Evolutionary conservation across 2,888 invertebrate species (phyloP), one percentile per base, ranked within the genome.

Genomic region (Diadromus collaris): DNA sequence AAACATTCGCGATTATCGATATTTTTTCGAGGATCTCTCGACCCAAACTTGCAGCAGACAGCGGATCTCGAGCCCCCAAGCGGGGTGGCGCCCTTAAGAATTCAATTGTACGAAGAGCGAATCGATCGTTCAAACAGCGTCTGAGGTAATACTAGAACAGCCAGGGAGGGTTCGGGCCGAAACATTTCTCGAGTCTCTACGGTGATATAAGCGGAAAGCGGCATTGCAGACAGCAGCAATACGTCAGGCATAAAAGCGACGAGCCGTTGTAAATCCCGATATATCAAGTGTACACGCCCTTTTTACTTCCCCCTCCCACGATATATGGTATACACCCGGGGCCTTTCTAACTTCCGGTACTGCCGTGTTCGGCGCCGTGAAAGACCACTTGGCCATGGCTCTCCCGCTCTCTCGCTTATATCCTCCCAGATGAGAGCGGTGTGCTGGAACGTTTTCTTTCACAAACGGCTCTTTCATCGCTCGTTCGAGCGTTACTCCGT

Each of bases 201-300:
- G 19, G 65, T 13, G 65, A 64, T 63, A 77, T 73, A 58, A 21
- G 56, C n/a, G 67, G 16, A 32, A 29, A 54, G 27, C 2, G 54
- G 41, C 19, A 74, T 69, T 69, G 46, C 48, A 54, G 60, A 70
- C 67, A 41, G 69, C n/a, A 48, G 69, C 65, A 76, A 81, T 81
- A 80, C 60, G 71, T 80, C 80, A 78, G 71, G 60, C 70, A 74
- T 58, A 46, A 60, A 78, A 69, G 76, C 68, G 76, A 78, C 71
- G 76, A 69, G 73, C 68, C 68, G 81, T 74, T 78, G 65, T 78
- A 70, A 76, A 82, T 82, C 76, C 56, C 78, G 80, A 80, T 76
- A 76, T 67, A 80, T 76, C 75, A 60, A 27, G 69, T 54, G 76
- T 76, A 54, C 32, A 69, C 61, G 44, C 58, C 54, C 27, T 56